Conservation (phyloP, 2,888 invertebrate genomes). For the Psylliodes chrysocephalus region DNA sequence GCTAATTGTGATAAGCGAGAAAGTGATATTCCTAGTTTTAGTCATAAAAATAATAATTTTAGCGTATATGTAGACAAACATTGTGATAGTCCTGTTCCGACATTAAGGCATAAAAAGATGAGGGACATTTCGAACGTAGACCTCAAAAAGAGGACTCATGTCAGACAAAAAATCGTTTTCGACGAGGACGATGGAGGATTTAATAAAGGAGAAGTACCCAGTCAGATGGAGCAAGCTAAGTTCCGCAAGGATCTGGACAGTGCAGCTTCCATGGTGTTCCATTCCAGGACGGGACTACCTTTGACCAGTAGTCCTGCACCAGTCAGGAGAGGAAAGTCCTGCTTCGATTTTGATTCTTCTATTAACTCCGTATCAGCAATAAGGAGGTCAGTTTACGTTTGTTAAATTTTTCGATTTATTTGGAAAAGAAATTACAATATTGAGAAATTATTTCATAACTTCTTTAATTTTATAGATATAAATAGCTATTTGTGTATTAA, state of each 20-base stretch:
- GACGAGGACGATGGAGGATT: constrained; percentile 47
- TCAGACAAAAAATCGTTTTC: constrained; percentile 58
- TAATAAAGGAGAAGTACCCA: constrained; percentile 68
- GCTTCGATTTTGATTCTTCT: constrained; percentile 86
- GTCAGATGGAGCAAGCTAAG: constrained; percentile 76
- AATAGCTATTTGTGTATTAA: too few relatives aligned
- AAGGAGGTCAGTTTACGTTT: constrained; percentile 72
- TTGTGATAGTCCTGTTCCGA: constrained; percentile 61
- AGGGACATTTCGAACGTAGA: constrained; percentile 48
- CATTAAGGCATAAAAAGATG: constrained; percentile 43
- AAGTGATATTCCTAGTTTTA: constrained; percentile 64
- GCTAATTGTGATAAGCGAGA: constrained; percentile 59
- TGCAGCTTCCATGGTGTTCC: constrained; percentile 86
- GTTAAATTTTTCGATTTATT: too few relatives aligned
- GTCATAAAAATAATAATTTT: constrained; percentile 57
- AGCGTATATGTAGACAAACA: constrained; percentile 59
- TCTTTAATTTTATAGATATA: too few relatives aligned
- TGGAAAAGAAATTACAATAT: too few relatives aligned
- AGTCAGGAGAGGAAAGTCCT: constrained; percentile 76
- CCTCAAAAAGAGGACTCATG: constrained; percentile 45
- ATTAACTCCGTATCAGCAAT: constrained; percentile 83
- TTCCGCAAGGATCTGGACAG: constrained; percentile 81
- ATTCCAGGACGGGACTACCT: constrained; percentile 82
- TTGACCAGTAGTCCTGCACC: constrained; percentile 90
- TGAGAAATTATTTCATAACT: too few relatives aligned